These are phyloP conservation scores for Muraenolepis orangiensis DNA, from an alignment of 2,797 vertebrate genomes.

Conservation along the genomic window DNA sequence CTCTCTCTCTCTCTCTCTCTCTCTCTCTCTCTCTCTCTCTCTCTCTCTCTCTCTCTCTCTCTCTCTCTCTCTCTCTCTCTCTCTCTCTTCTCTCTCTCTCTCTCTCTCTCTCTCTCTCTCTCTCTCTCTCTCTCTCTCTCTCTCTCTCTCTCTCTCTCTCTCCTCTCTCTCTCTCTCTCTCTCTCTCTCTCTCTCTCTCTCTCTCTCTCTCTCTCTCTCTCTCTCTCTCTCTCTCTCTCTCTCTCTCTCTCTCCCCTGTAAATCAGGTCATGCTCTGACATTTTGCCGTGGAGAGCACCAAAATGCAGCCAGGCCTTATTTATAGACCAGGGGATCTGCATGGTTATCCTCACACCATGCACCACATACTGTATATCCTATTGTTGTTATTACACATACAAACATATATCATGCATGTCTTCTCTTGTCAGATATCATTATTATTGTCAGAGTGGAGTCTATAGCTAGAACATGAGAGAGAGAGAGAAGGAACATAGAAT, in stretches of 20 bases:
- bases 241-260: slow-evolving; percentile 14
- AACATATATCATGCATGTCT: too few species aligned
- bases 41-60: neutral
- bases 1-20: too few species aligned
- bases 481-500: neutral
- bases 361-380: neutral
- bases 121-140: neutral
- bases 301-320: slow-evolving; percentile 49
- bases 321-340: slow-evolving; percentile 53
- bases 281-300: slow-evolving; percentile 53
- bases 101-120: too few species aligned
- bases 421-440: too few species aligned
- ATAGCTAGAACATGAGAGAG: slow-evolving; percentile 39
- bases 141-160: neutral
- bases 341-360: slow-evolving; percentile 29
- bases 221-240: slow-evolving; percentile 16
- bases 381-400: too few species aligned
- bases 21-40: too few species aligned
- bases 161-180: slow-evolving; percentile 9
- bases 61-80: too few species aligned
- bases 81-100: too few species aligned
- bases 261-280: slow-evolving; percentile 48
- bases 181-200: slow-evolving; percentile 10
- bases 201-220: slow-evolving; percentile 2
- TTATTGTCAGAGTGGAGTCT: slow-evolving; percentile 47